Evolutionary conservation across 23 tunicate species (phyloP).

Genomic region (Trididemnum nubilum): DNA sequence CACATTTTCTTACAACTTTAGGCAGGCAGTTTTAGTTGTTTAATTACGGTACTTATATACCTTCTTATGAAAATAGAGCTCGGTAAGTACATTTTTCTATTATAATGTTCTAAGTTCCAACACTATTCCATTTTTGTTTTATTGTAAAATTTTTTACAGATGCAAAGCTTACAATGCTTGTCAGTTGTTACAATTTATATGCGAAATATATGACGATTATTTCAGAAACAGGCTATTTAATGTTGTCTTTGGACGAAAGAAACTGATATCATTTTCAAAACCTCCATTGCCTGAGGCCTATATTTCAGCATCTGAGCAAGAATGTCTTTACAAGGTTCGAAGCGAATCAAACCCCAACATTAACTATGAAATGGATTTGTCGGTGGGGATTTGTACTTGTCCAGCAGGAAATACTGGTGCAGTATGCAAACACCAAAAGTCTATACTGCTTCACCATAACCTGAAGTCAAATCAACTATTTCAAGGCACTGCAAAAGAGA

Average conservation of each 20-base stretch:
- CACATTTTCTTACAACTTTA: too few species aligned
- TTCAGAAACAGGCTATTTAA: background rate
- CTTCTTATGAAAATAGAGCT: too few species aligned
- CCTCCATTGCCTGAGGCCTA: background rate
- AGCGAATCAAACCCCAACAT: background rate
- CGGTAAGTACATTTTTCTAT: too few species aligned
- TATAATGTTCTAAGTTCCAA: too few species aligned
- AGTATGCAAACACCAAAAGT: background rate
- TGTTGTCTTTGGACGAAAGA: background rate
- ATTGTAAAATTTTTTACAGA: slow-evolving; percentile 10
- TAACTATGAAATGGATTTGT: background rate
- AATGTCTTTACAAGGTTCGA: background rate
- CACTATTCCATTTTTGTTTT: too few species aligned
- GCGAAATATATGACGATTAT: background rate
- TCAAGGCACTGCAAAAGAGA: background rate
- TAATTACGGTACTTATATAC: too few species aligned
- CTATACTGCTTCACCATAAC: background rate
- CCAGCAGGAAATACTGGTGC: background rate
- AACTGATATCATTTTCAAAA: background rate
- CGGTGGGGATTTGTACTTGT: background rate
- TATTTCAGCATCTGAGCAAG: background rate
- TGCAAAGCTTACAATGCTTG: slow-evolving; percentile 11
- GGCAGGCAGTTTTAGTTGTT: too few species aligned
- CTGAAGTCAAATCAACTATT: background rate
- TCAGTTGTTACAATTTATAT: background rate